phyloP scores from a whole-genome alignment of 2,113 vertebrate genomes.

The Scolopax mira region DNA sequence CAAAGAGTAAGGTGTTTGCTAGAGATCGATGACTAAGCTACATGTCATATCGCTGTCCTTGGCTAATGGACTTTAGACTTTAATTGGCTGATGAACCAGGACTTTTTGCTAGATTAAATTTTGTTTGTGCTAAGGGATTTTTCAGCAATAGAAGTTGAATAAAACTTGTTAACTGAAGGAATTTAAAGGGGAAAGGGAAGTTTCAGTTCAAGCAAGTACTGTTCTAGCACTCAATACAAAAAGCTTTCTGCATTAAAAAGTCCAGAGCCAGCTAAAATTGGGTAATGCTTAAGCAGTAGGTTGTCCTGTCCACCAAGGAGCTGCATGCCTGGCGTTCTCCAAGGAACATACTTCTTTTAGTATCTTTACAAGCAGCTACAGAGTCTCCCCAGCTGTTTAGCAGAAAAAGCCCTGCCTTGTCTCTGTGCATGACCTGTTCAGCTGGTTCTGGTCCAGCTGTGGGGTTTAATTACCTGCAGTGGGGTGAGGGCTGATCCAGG shows the following conservation, averaged over 20 bases:
- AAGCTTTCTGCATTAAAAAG: neutral
- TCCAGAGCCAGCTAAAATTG: neutral
- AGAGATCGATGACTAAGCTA: neutral
- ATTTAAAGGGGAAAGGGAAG: fast-evolving
- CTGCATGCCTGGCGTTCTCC: neutral
- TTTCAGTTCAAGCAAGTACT: neutral
- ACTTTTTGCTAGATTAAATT: neutral
- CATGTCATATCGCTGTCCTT: neutral
- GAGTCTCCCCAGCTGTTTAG: neutral
- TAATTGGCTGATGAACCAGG: neutral
- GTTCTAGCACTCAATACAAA: neutral
- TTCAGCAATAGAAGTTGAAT: neutral
- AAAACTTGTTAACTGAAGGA: neutral
- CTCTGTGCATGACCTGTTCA: fast-evolving
- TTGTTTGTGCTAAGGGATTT: neutral
- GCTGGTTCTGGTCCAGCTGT: neutral
- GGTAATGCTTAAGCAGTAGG: neutral
- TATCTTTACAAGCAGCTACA: neutral
- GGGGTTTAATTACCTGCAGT: neutral
- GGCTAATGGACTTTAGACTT: neutral
- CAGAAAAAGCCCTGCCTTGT: neutral
- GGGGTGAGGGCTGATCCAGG: neutral
- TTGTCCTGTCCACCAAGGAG: neutral
- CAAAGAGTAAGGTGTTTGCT: neutral
- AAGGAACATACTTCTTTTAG: neutral